phyloP scores from a whole-genome alignment of 2,888 invertebrate species.

The Tenthredo notha region DNA sequence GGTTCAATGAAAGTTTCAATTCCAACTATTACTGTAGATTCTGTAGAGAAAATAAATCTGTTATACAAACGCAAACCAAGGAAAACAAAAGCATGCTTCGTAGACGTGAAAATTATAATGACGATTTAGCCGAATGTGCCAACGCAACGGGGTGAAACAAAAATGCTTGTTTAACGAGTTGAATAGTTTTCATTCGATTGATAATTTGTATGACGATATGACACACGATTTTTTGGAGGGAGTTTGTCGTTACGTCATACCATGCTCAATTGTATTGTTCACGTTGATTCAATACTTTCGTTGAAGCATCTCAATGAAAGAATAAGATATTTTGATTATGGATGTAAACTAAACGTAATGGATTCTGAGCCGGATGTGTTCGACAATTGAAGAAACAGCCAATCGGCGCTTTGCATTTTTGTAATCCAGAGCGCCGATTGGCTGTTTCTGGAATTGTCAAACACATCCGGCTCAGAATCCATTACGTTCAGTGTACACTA shows the following conservation, averaged over 20 bases:
- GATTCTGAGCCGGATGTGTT: too few relatives aligned
- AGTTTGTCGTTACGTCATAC: conserved; percentile 31
- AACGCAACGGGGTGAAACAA: conserved; percentile 28
- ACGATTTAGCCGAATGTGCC: background rate
- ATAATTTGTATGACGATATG: conserved; percentile 26
- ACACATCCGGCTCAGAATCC: too few relatives aligned
- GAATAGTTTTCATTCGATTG: background rate
- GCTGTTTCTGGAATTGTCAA: too few relatives aligned
- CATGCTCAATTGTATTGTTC: conserved; percentile 22
- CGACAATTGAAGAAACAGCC: too few relatives aligned
- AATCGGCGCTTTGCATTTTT: too few relatives aligned
- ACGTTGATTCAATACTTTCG: background rate
- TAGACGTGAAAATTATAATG: background rate
- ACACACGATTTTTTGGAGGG: conserved; percentile 55
- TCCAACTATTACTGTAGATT: conserved; percentile 33
- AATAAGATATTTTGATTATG: conserved; percentile 53
- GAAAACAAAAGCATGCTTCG: background rate
- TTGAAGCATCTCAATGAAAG: conserved; percentile 49
- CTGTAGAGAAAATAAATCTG: background rate
- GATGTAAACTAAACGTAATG: too few relatives aligned
- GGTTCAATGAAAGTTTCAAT: conserved; percentile 59
- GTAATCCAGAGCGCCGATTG: too few relatives aligned
- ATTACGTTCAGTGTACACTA: too few relatives aligned
- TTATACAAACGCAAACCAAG: background rate
- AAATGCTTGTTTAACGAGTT: conserved; percentile 38